A percentile compares a stretch with the other conserved stretches of the same genome.
Evolutionary conservation across 2,888 invertebrate genomes (phyloP).

Genomic region (Drosophila affinis): DNA sequence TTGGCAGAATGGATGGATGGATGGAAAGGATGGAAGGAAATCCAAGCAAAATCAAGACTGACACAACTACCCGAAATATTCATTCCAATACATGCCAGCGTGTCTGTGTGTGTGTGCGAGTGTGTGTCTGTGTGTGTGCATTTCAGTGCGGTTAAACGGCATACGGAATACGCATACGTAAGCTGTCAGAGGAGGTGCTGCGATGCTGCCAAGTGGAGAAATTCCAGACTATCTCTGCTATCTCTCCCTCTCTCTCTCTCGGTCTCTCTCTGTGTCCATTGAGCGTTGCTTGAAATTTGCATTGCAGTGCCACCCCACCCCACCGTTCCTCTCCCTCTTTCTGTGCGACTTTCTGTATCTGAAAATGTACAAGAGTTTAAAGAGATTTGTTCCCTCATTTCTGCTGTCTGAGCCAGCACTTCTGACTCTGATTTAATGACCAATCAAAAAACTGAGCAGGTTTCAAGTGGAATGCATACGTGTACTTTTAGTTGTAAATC

Average conservation of each 20-base stretch:
- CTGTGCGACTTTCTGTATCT: background rate
- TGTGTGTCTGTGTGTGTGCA: conserved; percentile 15
- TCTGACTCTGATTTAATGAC: background rate
- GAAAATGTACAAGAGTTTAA: conserved; percentile 21
- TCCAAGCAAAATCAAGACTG: conserved; percentile 22
- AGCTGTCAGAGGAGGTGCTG: background rate
- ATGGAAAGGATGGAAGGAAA: background rate
- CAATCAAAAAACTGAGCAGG: background rate
- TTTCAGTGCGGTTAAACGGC: conserved; percentile 42
- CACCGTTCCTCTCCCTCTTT: conserved; percentile 26
- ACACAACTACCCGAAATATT: conserved; percentile 14
- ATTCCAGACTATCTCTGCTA: background rate
- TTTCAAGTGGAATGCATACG: background rate
- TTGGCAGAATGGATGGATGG: background rate
- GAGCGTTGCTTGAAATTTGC: conserved; percentile 62
- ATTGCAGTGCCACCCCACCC: conserved; percentile 28
- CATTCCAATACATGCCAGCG: conserved; percentile 14
- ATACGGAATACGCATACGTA: conserved; percentile 27
- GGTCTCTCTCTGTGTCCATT: conserved; percentile 27
- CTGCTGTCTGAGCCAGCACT: background rate
- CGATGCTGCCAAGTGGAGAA: conserved; percentile 16
- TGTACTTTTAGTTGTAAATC: too few species aligned
- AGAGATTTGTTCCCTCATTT: background rate
- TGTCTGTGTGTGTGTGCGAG: background rate
- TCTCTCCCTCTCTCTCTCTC: conserved; percentile 10